Evolutionary conservation across 2,113 vertebrate genomes (phyloP).

Genomic region (Acrocephalus kingi): DNA sequence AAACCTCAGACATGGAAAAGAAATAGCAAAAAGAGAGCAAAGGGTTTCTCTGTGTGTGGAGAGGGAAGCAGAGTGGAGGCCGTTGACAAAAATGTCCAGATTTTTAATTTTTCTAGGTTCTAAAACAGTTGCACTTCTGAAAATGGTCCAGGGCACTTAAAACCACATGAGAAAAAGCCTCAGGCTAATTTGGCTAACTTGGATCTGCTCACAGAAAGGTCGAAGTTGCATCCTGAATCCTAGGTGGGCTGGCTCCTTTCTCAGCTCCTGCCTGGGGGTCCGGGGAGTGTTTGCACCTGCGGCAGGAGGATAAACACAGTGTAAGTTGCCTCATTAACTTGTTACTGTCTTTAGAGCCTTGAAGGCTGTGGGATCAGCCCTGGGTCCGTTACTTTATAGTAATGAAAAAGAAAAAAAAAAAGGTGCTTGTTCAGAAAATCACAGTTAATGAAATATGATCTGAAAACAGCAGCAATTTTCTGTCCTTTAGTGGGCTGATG

Average conservation of each 20-base stretch:
- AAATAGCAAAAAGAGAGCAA: background rate
- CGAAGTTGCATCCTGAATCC: background rate
- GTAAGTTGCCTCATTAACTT: conserved; percentile 9
- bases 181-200: background rate
- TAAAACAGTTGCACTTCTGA: background rate
- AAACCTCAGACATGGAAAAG: background rate
- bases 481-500: background rate
- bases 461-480: background rate
- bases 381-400: background rate
- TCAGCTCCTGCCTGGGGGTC: background rate
- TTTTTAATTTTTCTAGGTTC: background rate
- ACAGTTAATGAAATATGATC: conserved; percentile 4
- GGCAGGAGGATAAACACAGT: background rate
- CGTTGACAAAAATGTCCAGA: background rate
- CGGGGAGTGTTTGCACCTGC: background rate
- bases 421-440: background rate
- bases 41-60: background rate
- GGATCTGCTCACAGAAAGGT: background rate
- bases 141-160: background rate
- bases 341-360: background rate
- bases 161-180: background rate
- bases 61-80: background rate
- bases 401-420: background rate
- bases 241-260: background rate
- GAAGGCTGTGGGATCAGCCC: background rate